phyloP scores from a whole-genome alignment of 2,888 invertebrate genomes.

The Coleophora flavipennella region DNA sequence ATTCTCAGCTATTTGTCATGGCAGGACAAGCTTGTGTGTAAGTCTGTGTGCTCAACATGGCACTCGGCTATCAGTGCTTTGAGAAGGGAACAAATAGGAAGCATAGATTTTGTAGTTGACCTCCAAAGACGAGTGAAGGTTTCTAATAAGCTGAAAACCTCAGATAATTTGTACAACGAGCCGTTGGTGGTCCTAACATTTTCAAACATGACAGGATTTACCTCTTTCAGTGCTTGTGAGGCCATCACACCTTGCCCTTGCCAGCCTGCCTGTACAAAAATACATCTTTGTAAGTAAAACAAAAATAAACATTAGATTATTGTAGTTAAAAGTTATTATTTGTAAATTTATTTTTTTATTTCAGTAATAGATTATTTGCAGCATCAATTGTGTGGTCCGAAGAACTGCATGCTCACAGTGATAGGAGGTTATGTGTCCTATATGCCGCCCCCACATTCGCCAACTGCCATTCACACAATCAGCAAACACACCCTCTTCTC shows the following conservation, averaged over 20 bases:
- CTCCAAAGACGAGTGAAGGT: constrained; percentile 22
- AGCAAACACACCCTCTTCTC: constrained; percentile 17
- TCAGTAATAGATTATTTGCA: constrained; percentile 53
- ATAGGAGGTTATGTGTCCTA: constrained; percentile 40
- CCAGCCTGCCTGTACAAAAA: constrained; percentile 38
- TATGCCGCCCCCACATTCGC: constrained; percentile 38
- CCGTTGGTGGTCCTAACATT: constrained; percentile 49
- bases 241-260: constrained; percentile 37
- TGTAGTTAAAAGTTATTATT: background rate
- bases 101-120: constrained; percentile 47
- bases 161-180: constrained; percentile 38
- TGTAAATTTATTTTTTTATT: constrained; percentile 20
- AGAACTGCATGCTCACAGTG: constrained; percentile 45
- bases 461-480: constrained; percentile 34
- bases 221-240: constrained; percentile 32
- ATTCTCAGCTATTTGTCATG: constrained; percentile 50
- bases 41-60: constrained; percentile 55
- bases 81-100: constrained; percentile 37
- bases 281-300: constrained; percentile 49
- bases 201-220: constrained; percentile 36
- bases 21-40: constrained; percentile 55
- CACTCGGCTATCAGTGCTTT: constrained; percentile 41
- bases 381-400: constrained; percentile 38
- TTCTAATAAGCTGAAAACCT: constrained; percentile 36
- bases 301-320: no score